A percentile compares a stretch with the other conserved stretches of the same genome.
Evolutionary conservation across 2,113 vertebrate genomes (phyloP).

Genomic region (Cnemophilus loriae): DNA sequence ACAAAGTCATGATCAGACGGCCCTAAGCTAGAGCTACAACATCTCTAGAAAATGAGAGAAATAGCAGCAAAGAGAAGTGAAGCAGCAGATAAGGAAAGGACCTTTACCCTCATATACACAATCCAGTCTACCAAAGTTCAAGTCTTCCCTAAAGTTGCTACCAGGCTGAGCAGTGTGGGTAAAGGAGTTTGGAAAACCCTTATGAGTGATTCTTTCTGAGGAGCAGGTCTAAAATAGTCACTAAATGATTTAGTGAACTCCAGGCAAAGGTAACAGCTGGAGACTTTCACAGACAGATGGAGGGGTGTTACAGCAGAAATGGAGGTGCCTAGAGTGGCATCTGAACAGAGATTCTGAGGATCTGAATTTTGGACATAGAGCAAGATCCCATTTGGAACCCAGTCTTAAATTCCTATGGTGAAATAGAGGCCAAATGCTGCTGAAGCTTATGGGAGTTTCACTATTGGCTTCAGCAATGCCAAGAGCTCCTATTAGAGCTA

Average conservation of each 20-base stretch:
- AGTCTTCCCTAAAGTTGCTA: not conserved
- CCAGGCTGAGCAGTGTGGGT: not conserved
- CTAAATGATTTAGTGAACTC: not conserved
- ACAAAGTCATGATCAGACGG: not conserved
- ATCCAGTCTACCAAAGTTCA: not conserved
- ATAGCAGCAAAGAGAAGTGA: not conserved
- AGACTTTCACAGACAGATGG: not conserved
- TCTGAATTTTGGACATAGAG: not conserved
- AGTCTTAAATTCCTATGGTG: not conserved
- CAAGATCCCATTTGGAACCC: not conserved
- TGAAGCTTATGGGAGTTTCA: not conserved
- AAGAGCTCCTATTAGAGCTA: not conserved
- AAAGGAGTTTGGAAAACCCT: not conserved
- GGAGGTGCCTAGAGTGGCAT: not conserved
- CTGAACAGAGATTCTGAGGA: not conserved
- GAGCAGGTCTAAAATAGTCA: not conserved
- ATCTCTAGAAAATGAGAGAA: not conserved
- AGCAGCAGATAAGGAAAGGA: not conserved
- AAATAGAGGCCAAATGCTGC: not conserved
- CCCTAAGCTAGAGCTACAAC: not conserved
- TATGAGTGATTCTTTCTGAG: not conserved
- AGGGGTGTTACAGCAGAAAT: not conserved
- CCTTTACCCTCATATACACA: not conserved
- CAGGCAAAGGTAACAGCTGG: not conserved
- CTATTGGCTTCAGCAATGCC: not conserved